Evolutionary conservation across 2,797 vertebrate genomes (phyloP).

Genomic region (Scyliorhinus canicula): DNA sequence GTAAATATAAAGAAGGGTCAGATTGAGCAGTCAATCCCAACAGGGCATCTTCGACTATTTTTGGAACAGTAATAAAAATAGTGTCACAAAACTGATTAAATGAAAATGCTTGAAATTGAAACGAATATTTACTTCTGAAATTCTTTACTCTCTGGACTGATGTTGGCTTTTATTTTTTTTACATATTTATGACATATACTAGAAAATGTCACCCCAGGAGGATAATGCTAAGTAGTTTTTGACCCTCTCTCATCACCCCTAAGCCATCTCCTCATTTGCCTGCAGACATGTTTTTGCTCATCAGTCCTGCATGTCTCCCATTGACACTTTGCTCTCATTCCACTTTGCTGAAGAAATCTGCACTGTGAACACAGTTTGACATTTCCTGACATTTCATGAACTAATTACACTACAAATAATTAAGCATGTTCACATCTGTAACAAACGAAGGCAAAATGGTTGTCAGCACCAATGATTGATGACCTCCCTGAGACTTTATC

Average conservation of each 20-base stretch:
- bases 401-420: conserved; percentile 89
- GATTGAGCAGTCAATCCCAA: neutral
- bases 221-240: conserved; percentile 44
- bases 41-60: neutral
- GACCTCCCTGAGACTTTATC: conserved; percentile 71
- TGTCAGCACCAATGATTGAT: conserved; percentile 77
- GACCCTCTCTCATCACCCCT: conserved; percentile 56
- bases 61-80: neutral
- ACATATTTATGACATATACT: neutral
- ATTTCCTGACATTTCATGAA: conserved; percentile 77
- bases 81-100: conserved; percentile 1
- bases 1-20: neutral
- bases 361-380: conserved; percentile 66
- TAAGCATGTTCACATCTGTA: conserved; percentile 81
- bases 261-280: conserved; percentile 56
- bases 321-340: conserved; percentile 61
- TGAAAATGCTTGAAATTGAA: neutral
- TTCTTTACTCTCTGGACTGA: neutral
- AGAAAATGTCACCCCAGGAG: conserved; percentile 2
- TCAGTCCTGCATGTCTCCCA: conserved; percentile 54
- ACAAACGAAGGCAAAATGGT: conserved; percentile 70
- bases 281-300: conserved; percentile 49
- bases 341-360: conserved; percentile 60
- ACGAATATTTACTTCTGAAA: neutral
- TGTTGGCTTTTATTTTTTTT: neutral